Evolutionary conservation across 2,113 vertebrate genomes (phyloP), one percentile per base, ranked within the genome.

Genomic region (Hippocampus zosterae): DNA sequence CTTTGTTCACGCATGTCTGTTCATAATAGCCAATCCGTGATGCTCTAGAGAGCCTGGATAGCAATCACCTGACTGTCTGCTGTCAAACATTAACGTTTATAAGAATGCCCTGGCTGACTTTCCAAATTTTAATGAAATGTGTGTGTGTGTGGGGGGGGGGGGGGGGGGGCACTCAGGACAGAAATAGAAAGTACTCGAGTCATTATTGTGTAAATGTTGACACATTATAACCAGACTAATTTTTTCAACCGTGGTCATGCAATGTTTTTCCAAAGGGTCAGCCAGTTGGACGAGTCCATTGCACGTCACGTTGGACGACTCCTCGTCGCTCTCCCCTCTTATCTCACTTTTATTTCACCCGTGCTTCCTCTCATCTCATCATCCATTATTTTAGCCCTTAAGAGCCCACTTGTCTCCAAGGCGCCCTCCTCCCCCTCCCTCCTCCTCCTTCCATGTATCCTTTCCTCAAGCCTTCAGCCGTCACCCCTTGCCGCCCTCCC

Each of bases 401-500:
- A 44, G 72, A 78, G 55, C 66, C 12, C 7, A 23, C 64, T 60
- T 46, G 27, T 66, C 52, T 8, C 44, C 65, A 64, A 55, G 57
- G 68, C 29, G 71, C 62, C 50, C 59, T 56, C 53, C 70, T 62
- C 46, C 19, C 74, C 46, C 65, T 52, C n/a, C 46, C 18, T 5
- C 33, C 33, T 37, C 33, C 33, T 73, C 42, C 53, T 50, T 37
- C 50, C 70, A 59, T 18, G 9, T 37, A 40, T 63, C 64, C 59
- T 77, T 76, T 25, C 68, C 67, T 70, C 68, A 73, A 41, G 19
- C 67, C 69, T 72, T 65, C 62, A 59, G 27, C 57, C 33, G 29
- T 65, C 53, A 23, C 44, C 50, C 33, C 57, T 50, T 40, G 37
- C 40, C 63, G 13, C 56, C 60, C 62, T 48, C 46, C 53, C 69